These are phyloP conservation scores for Hepsetus odoe DNA, from an alignment of 2,113 vertebrate genomes.

Conservation along the genomic window DNA sequence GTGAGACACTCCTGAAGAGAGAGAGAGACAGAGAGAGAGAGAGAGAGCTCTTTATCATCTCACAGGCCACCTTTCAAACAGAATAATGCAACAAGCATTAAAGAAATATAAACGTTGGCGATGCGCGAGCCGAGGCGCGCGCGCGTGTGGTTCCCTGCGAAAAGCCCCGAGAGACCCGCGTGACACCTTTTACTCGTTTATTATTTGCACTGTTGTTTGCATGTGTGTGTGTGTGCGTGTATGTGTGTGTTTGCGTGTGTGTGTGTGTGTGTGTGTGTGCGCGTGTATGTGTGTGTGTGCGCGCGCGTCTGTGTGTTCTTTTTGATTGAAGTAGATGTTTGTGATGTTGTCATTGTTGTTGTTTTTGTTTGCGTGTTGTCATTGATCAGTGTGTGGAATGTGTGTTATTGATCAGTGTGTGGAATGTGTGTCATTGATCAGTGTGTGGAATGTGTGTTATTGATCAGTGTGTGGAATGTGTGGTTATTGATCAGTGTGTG, in stretches of 20 bases:
- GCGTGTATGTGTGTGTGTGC: no score
- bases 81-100: slow-evolving; percentile 52
- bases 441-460: no score
- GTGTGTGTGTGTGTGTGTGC: no score
- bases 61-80: slow-evolving; percentile 37
- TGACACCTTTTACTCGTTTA: neutral
- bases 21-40: neutral
- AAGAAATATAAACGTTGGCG: slow-evolving; percentile 46
- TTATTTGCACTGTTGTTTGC: neutral
- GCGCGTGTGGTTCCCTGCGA: neutral
- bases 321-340: no score
- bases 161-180: neutral
- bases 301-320: no score
- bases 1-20: neutral
- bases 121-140: neutral
- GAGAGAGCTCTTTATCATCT: slow-evolving; percentile 34
- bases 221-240: neutral
- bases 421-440: no score
- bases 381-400: no score
- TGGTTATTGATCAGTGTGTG: no score
- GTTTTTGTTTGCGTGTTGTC: no score
- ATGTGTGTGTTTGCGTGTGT: neutral
- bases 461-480: no score
- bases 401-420: no score
- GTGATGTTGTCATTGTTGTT: no score